Percentiles rank a stretch among this genome's conserved stretches.
Evolutionary conservation across 2,113 vertebrate species (phyloP).

Genomic region (Ivindomyrus marchei): DNA sequence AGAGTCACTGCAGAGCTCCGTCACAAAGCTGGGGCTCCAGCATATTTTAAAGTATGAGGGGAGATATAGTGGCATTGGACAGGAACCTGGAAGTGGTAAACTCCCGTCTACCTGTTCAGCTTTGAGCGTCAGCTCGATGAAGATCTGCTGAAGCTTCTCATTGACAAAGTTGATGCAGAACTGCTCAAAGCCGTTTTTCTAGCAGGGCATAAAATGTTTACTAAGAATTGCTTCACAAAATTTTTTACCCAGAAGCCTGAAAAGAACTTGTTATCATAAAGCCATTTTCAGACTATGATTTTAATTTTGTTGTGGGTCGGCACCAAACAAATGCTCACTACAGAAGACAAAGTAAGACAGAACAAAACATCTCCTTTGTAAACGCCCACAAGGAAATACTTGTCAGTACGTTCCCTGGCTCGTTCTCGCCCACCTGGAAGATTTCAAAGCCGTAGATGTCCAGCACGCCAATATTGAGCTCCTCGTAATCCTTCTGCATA

Average conservation of each 20-base stretch:
- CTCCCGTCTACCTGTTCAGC: constrained; percentile 63
- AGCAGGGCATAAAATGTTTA: not conserved
- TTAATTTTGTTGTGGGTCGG: not conserved
- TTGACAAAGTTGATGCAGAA: constrained; percentile 79
- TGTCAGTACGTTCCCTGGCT: not conserved
- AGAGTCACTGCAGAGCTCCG: not conserved
- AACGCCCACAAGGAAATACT: not conserved
- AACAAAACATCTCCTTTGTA: not conserved
- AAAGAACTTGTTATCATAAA: not conserved
- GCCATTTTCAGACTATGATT: not conserved
- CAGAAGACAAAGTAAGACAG: not conserved
- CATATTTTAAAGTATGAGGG: not conserved
- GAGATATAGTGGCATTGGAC: not conserved
- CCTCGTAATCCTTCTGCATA: constrained; percentile 67
- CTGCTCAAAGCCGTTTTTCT: constrained; percentile 75
- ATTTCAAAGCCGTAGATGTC: constrained; percentile 79
- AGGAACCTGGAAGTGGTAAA: too few relatives aligned
- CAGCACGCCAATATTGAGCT: constrained; percentile 68
- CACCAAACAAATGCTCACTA: not conserved
- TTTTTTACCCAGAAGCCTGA: not conserved
- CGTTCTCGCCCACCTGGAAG: constrained; percentile 60
- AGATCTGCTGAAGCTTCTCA: constrained; percentile 77
- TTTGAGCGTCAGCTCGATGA: constrained; percentile 73
- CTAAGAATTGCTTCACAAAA: not conserved
- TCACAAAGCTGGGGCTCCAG: not conserved